Percentiles rank a stretch among this genome's conserved stretches.
Evolutionary conservation across 2,888 invertebrate genomes (phyloP).

Genomic region (Platerodrilus igneus): DNA sequence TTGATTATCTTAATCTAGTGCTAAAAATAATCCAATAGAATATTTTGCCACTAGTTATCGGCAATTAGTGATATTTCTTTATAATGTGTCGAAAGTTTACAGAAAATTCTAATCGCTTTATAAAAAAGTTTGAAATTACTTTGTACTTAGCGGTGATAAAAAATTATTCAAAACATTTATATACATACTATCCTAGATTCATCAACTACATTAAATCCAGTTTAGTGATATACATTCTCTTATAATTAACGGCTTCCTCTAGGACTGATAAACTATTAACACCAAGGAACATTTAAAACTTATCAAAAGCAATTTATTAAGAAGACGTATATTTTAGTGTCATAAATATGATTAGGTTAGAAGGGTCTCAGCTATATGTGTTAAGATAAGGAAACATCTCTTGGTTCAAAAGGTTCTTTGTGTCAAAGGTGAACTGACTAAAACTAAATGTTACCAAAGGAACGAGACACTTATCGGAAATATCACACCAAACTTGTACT

Average conservation of each 20-base stretch:
- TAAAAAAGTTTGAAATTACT: no score
- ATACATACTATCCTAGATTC: no score
- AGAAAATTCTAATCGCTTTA: no score
- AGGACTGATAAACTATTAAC: constrained; percentile 21
- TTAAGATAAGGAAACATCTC: constrained; percentile 18
- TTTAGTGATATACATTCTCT: no score
- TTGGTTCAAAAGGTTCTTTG: constrained; percentile 11
- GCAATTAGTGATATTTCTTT: no score
- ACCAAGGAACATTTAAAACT: constrained; percentile 21
- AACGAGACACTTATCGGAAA: constrained; percentile 20
- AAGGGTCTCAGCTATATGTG: constrained; percentile 13
- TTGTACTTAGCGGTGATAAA: no score
- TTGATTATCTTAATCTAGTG: no score
- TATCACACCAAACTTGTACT: constrained; percentile 14
- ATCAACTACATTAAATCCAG: no score
- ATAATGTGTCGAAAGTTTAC: no score
- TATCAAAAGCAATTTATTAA: constrained; percentile 22
- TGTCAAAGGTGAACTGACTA: constrained; percentile 19
- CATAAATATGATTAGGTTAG: constrained; percentile 17
- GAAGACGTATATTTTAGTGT: constrained; percentile 21
- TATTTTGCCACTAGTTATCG: no score
- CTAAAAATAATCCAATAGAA: no score
- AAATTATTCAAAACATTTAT: no score
- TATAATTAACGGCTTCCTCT: constrained; percentile 18
- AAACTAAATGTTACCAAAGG: constrained; percentile 17